Percentiles rank a stretch among this genome's conserved stretches.
phyloP scores from a whole-genome alignment of 2,113 vertebrate species.

The Merops nubicus region DNA sequence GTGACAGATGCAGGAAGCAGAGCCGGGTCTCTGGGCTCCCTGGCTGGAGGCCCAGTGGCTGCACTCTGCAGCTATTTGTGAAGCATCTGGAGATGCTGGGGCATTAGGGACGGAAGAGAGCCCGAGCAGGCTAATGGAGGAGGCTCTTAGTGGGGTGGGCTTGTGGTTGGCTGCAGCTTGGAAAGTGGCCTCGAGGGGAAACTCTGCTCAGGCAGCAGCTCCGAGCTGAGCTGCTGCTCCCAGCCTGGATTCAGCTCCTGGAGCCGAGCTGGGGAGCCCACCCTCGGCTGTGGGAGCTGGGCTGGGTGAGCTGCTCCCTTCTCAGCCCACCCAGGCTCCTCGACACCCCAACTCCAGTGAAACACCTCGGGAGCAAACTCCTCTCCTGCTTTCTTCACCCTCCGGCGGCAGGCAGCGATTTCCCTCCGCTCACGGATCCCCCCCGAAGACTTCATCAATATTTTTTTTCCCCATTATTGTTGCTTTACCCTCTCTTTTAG shows the following conservation, averaged over 20 bases:
- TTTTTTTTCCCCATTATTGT: not conserved
- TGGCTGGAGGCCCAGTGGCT: slow-evolving; percentile 5
- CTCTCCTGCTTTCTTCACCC: not conserved
- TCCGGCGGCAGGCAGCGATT: not conserved
- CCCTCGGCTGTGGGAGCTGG: fast-evolving
- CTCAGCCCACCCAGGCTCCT: fast-evolving
- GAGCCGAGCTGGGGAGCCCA: not conserved
- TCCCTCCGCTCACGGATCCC: not conserved
- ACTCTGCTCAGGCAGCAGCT: too few species aligned
- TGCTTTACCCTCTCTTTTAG: not conserved
- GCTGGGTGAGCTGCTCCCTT: not conserved
- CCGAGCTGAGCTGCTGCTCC: not conserved
- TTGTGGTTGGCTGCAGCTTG: not conserved
- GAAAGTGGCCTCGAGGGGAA: slow-evolving; percentile 2
- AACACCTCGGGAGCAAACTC: not conserved
- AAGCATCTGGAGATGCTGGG: not conserved
- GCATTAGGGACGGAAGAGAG: not conserved
- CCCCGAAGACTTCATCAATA: not conserved
- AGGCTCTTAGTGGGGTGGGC: not conserved
- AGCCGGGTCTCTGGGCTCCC: not conserved
- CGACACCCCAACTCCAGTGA: not conserved
- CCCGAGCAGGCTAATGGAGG: not conserved
- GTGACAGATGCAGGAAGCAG: not conserved
- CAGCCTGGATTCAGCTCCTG: not conserved
- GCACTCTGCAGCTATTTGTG: not conserved